Conservation (phyloP, 2,113 vertebrate species). For the Uropsilus gracilis region DNA sequence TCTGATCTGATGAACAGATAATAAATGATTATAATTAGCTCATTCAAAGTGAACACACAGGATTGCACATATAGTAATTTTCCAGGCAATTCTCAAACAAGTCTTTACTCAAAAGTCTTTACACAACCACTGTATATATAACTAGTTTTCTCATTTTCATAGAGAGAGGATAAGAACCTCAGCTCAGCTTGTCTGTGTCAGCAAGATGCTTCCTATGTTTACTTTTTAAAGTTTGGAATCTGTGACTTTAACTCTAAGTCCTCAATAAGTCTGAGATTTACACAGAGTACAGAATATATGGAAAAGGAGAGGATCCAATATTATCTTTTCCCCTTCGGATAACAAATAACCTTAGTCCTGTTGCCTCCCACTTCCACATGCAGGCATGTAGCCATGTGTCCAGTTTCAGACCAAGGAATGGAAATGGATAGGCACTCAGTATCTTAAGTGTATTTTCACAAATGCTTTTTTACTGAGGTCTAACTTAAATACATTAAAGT, state of each 20-base stretch:
- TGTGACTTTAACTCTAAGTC: too few relatives aligned
- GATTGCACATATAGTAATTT: background rate
- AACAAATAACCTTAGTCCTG: too few relatives aligned
- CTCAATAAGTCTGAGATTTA: too few relatives aligned
- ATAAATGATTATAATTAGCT: conserved; percentile 57
- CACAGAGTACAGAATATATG: too few relatives aligned
- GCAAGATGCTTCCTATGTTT: too few relatives aligned
- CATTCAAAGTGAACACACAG: background rate
- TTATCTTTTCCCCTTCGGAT: too few relatives aligned
- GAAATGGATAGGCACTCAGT: background rate
- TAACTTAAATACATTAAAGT: background rate
- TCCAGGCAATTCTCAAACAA: conserved; percentile 43
- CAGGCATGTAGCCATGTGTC: too few relatives aligned
- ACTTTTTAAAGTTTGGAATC: too few relatives aligned
- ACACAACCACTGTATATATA: background rate
- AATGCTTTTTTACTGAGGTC: background rate
- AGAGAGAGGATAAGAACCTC: background rate
- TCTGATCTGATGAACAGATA: conserved; percentile 42
- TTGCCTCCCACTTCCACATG: too few relatives aligned
- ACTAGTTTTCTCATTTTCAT: background rate
- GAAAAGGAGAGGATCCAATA: too few relatives aligned
- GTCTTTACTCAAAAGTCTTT: background rate
- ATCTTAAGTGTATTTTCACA: background rate
- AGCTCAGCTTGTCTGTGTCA: background rate
- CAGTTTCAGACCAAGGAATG: background rate